Evolutionary conservation across 2,888 invertebrate species (phyloP).

Genomic region (Eupithecia abbreviata): DNA sequence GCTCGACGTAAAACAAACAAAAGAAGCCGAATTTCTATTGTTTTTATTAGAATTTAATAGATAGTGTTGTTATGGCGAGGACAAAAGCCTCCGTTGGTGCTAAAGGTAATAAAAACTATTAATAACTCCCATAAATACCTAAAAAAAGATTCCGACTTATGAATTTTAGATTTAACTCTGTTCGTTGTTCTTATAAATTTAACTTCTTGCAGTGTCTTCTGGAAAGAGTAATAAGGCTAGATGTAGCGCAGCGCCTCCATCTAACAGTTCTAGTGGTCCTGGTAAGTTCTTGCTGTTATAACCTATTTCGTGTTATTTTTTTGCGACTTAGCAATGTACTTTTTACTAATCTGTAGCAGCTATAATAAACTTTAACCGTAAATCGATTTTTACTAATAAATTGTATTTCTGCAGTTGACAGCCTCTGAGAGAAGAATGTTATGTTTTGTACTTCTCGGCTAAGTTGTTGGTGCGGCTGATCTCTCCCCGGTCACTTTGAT

Average conservation of each 20-base stretch:
- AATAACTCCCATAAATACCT: neutral
- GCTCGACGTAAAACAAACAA: neutral
- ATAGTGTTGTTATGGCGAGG: conserved; percentile 32
- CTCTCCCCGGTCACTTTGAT: too few relatives aligned
- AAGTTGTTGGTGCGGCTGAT: too few relatives aligned
- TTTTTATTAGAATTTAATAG: neutral
- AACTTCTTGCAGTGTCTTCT: conserved; percentile 58
- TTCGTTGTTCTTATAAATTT: neutral
- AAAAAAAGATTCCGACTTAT: neutral
- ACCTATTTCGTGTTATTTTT: neutral
- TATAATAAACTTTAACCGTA: too few relatives aligned
- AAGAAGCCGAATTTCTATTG: neutral
- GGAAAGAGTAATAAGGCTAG: conserved; percentile 77
- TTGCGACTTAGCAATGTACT: neutral
- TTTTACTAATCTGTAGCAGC: too few relatives aligned
- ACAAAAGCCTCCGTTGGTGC: conserved; percentile 73
- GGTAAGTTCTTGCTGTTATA: conserved; percentile 13
- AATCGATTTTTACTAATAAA: too few relatives aligned
- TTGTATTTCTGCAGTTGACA: neutral
- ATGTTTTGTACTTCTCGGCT: too few relatives aligned
- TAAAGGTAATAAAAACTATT: conserved; percentile 58
- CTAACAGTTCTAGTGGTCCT: conserved; percentile 42
- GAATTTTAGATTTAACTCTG: neutral
- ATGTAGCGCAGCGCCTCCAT: conserved; percentile 60
- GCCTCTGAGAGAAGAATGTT: too few relatives aligned